Percentiles rank a stretch among this genome's conserved stretches.
phyloP scores from a whole-genome alignment of 2,113 vertebrate species.

The Actenoides hombroni region DNA sequence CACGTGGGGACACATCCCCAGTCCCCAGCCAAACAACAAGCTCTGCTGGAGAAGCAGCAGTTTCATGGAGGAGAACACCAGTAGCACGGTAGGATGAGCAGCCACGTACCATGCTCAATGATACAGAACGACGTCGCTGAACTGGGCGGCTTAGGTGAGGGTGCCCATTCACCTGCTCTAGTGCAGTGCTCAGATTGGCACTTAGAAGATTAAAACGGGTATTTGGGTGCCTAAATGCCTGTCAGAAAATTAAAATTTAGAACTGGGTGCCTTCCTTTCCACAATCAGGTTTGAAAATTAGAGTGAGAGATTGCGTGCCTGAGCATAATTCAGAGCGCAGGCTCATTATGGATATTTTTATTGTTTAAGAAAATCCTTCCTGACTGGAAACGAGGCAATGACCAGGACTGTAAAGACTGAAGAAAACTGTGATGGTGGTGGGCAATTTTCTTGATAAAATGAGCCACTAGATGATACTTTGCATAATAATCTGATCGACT shows the following conservation, averaged over 20 bases:
- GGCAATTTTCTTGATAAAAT: constrained; percentile 67
- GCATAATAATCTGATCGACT: constrained; percentile 63
- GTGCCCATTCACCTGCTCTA: neutral
- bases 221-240: constrained; percentile 8
- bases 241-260: constrained; percentile 23
- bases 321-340: constrained; percentile 1
- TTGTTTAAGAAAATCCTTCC: constrained; percentile 62
- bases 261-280: constrained; percentile 5
- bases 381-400: constrained; percentile 53
- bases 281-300: constrained; percentile 10
- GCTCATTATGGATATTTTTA: constrained; percentile 15
- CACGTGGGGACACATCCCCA: accelerated
- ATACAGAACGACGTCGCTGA: neutral
- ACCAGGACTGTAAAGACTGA: constrained; percentile 47
- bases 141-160: neutral
- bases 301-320: constrained; percentile 10
- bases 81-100: neutral
- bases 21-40: accelerated
- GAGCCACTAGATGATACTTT: constrained; percentile 69
- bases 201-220: neutral
- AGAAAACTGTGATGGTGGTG: constrained; percentile 29
- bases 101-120: accelerated
- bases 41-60: neutral
- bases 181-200: neutral
- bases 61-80: accelerated